Evolutionary conservation across 2,888 invertebrate species (phyloP).

Genomic region (Panzeria rudis): DNA sequence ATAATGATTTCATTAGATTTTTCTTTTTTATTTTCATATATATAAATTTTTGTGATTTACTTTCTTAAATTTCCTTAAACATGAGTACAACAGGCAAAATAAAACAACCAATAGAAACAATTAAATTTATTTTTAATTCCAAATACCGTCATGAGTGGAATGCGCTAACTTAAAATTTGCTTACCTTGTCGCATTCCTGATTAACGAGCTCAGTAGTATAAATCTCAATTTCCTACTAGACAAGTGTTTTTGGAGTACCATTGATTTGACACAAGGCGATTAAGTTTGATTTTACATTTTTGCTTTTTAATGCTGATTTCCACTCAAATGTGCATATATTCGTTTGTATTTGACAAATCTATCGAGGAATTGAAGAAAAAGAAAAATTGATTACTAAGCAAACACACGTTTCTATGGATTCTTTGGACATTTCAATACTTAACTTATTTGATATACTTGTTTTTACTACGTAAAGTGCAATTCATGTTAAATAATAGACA

Average conservation of each 20-base stretch:
- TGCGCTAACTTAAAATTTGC: not conserved
- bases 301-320: not conserved
- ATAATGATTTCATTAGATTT: too few relatives aligned
- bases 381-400: constrained; percentile 40
- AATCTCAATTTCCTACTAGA: constrained; percentile 32
- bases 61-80: too few relatives aligned
- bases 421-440: constrained; percentile 61
- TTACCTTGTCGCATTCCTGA: constrained; percentile 8
- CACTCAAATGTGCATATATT: not conserved
- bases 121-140: not conserved
- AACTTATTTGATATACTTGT: constrained; percentile 60
- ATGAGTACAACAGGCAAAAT: not conserved
- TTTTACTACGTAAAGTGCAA: constrained; percentile 35
- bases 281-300: constrained; percentile 8
- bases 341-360: constrained; percentile 13
- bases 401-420: constrained; percentile 60
- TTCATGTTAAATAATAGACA: constrained; percentile 28
- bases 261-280: constrained; percentile 32
- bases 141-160: not conserved
- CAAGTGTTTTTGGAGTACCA: constrained; percentile 27
- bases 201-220: constrained; percentile 36
- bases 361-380: constrained; percentile 21
- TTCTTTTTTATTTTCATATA: too few relatives aligned
- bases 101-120: not conserved
- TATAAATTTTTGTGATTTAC: too few relatives aligned